Percentiles rank a stretch among this genome's conserved stretches.
phyloP scores from a whole-genome alignment of 2,888 invertebrate genomes.

The Meghimatium bilineatum region DNA sequence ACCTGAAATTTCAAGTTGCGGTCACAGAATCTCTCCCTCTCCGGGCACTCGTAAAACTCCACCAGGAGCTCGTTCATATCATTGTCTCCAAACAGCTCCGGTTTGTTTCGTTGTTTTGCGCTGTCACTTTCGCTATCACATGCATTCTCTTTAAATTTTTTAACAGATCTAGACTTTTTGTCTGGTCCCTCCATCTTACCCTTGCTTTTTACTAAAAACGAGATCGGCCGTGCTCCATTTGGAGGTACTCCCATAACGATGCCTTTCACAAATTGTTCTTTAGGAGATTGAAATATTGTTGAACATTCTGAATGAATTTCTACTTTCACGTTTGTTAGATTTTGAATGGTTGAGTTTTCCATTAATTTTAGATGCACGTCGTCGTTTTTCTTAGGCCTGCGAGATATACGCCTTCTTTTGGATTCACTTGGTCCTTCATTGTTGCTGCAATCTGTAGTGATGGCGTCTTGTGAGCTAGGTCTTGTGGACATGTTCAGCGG shows the following conservation, averaged over 20 bases:
- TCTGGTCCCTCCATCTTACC: neutral
- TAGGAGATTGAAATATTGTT: no score
- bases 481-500: neutral
- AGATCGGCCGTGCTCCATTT: neutral
- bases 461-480: no score
- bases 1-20: slow-evolving; percentile 10
- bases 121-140: neutral
- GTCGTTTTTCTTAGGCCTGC: neutral
- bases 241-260: slow-evolving; percentile 10
- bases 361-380: no score
- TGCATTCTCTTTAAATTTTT: slow-evolving; percentile 15
- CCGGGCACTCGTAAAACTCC: neutral
- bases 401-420: neutral
- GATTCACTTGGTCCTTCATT: neutral
- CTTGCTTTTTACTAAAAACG: neutral
- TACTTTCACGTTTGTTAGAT: neutral
- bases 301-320: neutral
- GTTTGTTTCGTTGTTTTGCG: slow-evolving; percentile 35
- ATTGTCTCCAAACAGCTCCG: slow-evolving; percentile 18
- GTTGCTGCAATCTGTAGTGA: neutral
- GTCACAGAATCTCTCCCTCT: slow-evolving; percentile 26
- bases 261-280: neutral
- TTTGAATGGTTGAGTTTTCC: neutral
- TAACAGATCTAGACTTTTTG: neutral
- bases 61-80: slow-evolving; percentile 3